phyloP scores from a whole-genome alignment of 2,113 vertebrate species.

The Nansenia antarctica region DNA sequence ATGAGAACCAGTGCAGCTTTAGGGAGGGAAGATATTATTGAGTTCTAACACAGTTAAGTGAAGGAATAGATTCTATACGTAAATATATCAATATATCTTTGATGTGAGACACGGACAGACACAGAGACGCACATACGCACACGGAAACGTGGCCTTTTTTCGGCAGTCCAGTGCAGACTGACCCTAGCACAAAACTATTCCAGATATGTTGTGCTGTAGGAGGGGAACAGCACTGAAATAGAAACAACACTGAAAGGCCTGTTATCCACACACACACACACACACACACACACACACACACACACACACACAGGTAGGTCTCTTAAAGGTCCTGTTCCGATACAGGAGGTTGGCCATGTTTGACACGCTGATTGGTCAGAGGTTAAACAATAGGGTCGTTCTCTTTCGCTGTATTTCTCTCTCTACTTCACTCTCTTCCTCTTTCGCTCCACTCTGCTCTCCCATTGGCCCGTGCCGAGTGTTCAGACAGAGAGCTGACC shows the following conservation, averaged over 20 bases:
- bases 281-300: conserved; percentile 17
- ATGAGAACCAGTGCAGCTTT: not conserved
- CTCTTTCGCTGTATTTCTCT: conserved; percentile 19
- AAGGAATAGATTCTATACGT: too few species aligned
- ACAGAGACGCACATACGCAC: conserved; percentile 4
- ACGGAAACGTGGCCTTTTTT: conserved; percentile 52
- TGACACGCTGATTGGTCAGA: conserved; percentile 32
- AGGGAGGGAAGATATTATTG: not conserved
- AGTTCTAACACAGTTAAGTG: too few species aligned
- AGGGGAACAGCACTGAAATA: conserved; percentile 42
- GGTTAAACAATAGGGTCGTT: conserved; percentile 32
- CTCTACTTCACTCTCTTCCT: not conserved
- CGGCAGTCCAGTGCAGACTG: conserved; percentile 54
- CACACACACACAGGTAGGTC: conserved; percentile 7
- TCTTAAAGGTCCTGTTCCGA: conserved; percentile 23
- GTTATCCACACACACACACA: conserved; percentile 18
- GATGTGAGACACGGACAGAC: not conserved
- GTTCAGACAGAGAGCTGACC: not conserved
- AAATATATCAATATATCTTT: too few species aligned
- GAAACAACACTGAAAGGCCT: conserved; percentile 28
- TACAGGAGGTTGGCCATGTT: conserved; percentile 22
- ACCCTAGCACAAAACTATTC: conserved; percentile 61
- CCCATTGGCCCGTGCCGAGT: not conserved
- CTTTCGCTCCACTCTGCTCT: not conserved
- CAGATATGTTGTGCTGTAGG: conserved; percentile 57